Evolutionary conservation across 2,888 invertebrate genomes (phyloP).

Genomic region (Ormyrus pomaceus): DNA sequence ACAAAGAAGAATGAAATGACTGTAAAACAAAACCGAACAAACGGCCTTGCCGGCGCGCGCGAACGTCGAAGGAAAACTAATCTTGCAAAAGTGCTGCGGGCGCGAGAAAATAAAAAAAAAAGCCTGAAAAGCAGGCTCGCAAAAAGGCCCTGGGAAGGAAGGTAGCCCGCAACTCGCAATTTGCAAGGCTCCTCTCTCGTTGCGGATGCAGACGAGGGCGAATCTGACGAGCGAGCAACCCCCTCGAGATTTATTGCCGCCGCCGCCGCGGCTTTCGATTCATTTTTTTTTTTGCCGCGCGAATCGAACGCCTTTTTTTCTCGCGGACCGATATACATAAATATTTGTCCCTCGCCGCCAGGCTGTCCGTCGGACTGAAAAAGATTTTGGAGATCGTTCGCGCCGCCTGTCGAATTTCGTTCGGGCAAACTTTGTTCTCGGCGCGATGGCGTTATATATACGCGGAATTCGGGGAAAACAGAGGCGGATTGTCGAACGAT

Average conservation of each 20-base stretch:
- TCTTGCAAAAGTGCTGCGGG: constrained; percentile 26
- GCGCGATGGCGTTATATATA: too few species aligned
- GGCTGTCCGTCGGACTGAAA: not conserved
- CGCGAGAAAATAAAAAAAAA: not conserved
- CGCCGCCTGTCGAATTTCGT: not conserved
- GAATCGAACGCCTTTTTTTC: not conserved
- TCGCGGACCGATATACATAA: not conserved
- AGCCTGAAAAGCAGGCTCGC: not conserved
- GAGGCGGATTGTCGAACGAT: too few species aligned
- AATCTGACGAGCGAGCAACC: not conserved
- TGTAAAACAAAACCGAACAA: not conserved
- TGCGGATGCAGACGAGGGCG: not conserved
- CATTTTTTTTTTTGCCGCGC: not conserved
- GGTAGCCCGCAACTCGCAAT: too few species aligned
- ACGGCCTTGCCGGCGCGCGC: not conserved
- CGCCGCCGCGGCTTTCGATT: not conserved
- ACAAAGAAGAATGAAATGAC: not conserved
- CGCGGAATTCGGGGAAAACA: too few species aligned
- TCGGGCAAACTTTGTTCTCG: not conserved
- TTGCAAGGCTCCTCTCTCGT: not conserved
- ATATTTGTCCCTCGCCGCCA: not conserved
- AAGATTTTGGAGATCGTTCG: not conserved
- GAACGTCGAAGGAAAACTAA: constrained; percentile 25
- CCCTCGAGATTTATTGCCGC: not conserved
- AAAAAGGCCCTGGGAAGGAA: too few species aligned